A percentile compares a stretch with the other conserved stretches of the same genome.
Evolutionary conservation across 2,113 vertebrate species (phyloP).

Genomic region (Emydura subglobosa): DNA sequence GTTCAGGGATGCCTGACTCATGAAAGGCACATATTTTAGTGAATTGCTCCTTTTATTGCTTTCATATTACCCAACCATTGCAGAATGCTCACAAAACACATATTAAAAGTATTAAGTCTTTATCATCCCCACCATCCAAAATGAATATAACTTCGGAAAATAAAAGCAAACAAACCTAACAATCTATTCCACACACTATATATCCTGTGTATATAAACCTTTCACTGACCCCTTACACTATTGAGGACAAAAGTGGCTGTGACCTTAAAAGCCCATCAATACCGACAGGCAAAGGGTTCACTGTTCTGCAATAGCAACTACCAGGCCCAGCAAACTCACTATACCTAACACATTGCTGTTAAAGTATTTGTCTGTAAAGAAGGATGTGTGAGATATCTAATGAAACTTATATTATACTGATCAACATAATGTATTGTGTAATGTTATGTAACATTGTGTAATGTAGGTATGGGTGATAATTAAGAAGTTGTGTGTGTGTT

Average conservation of each 20-base stretch:
- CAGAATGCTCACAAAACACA: neutral
- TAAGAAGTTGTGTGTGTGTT: neutral
- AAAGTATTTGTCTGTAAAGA: neutral
- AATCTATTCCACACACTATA: accelerated
- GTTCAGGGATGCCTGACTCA: neutral
- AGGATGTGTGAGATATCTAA: neutral
- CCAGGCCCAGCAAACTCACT: neutral
- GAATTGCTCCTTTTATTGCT: neutral
- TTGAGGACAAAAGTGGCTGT: accelerated
- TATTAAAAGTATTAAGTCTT: neutral
- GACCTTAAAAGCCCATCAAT: neutral
- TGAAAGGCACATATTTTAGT: neutral
- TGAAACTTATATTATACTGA: neutral
- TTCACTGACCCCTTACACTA: neutral
- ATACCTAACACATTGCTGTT: neutral
- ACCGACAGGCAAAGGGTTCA: neutral
- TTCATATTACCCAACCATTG: neutral
- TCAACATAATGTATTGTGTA: neutral
- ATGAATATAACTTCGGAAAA: neutral
- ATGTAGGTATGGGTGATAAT: neutral
- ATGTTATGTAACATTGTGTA: too few species aligned
- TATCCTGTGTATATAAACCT: neutral
- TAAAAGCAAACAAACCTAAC: neutral
- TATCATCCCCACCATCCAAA: neutral
- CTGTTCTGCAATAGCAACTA: accelerated